phyloP scores from a whole-genome alignment of 1,140 invertebrate species.

The Diuraphis noxia region DNA sequence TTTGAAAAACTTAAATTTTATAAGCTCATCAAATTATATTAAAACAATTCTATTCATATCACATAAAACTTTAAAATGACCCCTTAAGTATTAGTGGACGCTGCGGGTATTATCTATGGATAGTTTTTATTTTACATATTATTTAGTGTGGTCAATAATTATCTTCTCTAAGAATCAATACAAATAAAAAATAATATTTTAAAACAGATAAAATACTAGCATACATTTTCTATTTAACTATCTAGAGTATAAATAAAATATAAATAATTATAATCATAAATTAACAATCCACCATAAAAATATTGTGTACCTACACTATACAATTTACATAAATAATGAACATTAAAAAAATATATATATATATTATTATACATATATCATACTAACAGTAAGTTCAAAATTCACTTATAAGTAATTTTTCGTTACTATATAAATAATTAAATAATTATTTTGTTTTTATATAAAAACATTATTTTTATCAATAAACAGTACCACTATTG shows the following conservation, averaged over 20 bases:
- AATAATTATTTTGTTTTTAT: not conserved
- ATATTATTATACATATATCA: too few relatives aligned
- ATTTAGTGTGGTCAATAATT: not conserved
- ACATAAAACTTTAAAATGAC: too few relatives aligned
- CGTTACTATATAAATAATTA: not conserved
- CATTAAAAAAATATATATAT: too few relatives aligned
- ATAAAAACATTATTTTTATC: not conserved
- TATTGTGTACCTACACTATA: not conserved
- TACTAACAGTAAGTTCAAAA: not conserved
- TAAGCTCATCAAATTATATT: not conserved
- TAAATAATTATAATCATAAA: conserved; percentile 2
- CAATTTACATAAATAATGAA: not conserved
- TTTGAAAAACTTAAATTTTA: not conserved
- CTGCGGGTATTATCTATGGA: not conserved
- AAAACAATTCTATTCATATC: not conserved
- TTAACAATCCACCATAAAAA: not conserved
- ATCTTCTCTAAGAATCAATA: not conserved
- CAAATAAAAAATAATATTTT: not conserved
- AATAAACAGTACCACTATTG: not conserved
- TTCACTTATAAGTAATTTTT: not conserved
- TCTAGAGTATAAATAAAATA: not conserved
- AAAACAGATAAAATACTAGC: not conserved
- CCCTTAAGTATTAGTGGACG: too few relatives aligned
- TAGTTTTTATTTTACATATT: not conserved
- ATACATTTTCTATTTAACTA: not conserved